Base-by-base conservation (phyloP, 2,797 vertebrate species). In the Sebastes hubbsi region DNA sequence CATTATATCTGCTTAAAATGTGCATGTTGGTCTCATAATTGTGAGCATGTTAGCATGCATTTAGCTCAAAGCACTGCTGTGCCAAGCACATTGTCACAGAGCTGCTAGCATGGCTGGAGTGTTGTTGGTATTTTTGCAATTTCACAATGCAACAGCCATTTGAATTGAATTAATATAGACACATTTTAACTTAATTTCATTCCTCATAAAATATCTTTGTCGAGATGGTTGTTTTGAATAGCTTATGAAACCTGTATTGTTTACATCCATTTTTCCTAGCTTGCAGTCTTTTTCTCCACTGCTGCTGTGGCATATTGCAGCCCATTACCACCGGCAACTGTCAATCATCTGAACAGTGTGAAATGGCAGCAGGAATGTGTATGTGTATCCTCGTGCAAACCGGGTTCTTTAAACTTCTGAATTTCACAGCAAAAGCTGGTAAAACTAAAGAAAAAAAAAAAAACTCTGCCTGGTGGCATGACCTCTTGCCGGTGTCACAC, bases 401-500 rank as follows among this genome's bases (percentile, higher is more conserved):
- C 30, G n/a, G 36, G 2, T 27, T 18, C 25, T 7, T 18, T 72
- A 52, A 59, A 66, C 70, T 36, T 46, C 8, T 69, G 24, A 56
- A n/a, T 62, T 49, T 66, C 18, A 54, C 11, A 63, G 25, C 4
- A 6, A 49, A 54, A 8, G 6, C 10, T 24, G n/a, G 36, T 36
- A 10, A 42, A 72, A 42, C 3, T 16, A 12, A 18, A 62, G 12
- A 14, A 62, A 34, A 8, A 13, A 64, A 34, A 34, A 13, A 61
- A 14, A 34, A n/a, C 10, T 64, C 61, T 59, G 13, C 36, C 67
- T 78, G 49, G 16, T 56, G 22, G 49, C 75, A 75, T 80, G 82
- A 84, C 80, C 80, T 84, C 77, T 73, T 60, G 42, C 32, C 52
- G 55, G 65, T 70, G 72, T 72, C 63, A 63, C 69, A 74, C 58